phyloP scores from a whole-genome alignment of 1,140 invertebrate genomes.

The Musca vetustissima region DNA sequence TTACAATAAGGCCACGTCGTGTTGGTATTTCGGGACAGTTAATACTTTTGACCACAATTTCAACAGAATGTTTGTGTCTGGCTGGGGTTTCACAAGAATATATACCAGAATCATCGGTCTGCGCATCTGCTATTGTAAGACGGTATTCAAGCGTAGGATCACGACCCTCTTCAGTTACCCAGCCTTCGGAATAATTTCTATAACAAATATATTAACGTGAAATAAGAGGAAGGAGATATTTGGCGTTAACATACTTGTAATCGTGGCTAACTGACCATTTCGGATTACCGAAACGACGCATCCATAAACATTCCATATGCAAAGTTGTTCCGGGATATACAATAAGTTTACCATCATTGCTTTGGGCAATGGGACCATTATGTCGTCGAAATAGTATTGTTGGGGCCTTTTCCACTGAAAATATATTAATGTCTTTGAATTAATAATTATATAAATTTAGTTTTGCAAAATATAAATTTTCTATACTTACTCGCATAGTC shows the following conservation, averaged over 20 bases:
- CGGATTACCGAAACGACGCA: slow-evolving; percentile 78
- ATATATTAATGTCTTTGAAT: background rate
- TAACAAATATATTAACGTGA: background rate
- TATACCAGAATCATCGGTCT: slow-evolving; percentile 75
- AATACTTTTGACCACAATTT: slow-evolving; percentile 78
- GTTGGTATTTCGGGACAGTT: slow-evolving; percentile 72
- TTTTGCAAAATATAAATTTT: background rate
- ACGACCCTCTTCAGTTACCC: slow-evolving; percentile 77
- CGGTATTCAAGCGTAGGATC: slow-evolving; percentile 80
- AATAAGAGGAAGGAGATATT: background rate
- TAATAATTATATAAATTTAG: background rate
- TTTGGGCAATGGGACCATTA: slow-evolving; percentile 80
- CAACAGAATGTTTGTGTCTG: slow-evolving; percentile 75
- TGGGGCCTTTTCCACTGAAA: slow-evolving; percentile 78
- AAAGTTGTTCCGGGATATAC: slow-evolving; percentile 82
- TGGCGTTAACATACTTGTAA: slow-evolving; percentile 58
- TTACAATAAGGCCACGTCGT: slow-evolving; percentile 70
- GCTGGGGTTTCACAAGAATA: slow-evolving; percentile 82
- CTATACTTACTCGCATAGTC: slow-evolving; percentile 75
- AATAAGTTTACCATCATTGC: slow-evolving; percentile 79
- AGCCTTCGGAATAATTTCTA: slow-evolving; percentile 77
- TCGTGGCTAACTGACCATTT: slow-evolving; percentile 78
- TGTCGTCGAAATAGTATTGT: slow-evolving; percentile 81
- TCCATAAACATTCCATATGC: slow-evolving; percentile 86
- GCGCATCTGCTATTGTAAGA: slow-evolving; percentile 76